Base-by-base conservation (phyloP, 2,797 vertebrate species). In the Adrianichthys oophorus region DNA sequence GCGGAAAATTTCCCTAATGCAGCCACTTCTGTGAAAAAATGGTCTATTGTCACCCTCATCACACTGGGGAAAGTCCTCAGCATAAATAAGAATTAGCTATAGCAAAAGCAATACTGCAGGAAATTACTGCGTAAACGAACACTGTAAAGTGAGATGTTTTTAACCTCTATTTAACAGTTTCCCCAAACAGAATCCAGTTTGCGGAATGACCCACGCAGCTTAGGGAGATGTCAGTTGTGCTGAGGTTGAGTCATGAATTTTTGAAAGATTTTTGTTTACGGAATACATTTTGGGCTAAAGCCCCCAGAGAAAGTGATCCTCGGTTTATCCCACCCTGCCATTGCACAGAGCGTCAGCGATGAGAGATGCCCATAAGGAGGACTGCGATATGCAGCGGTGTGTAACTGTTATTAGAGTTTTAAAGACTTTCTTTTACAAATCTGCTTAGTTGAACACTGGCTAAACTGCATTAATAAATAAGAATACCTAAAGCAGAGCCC, bases 221-320 rank as follows among this genome's bases (percentile, higher is more conserved):
- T 56, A 37, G 24, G 3, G 49, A 42, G 16, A 53, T 8, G 42
- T 62, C 15, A 42, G 45, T 16, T 37, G 6, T 41, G 26, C 18
- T 48, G 43, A 21, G 52, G 53, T 56, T n/a, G 52, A 71, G 44
- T 52, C 62, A 19, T 56, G 43, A 21, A 29, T 43, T 56, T 37
- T 48, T 65, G 37, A 53, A 40, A 66, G 24, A 26, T 26, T 37
- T 13, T 24, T 40, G 40, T 49, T 17, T 12, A 15, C 32, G 40
- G 42, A 57, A 51, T 53, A 6, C 8, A 26, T 41, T 59, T 56
- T 23, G 40, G 26, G 40, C 32, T 43, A 58, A 69, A 40, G n/a
- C 40, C 32, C 32, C 32, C 49, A 49, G 44, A 17, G 26, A 57
- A 58, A 43, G 17, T 44, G 48, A 26, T 48, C 47, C 43, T 42